Conservation (phyloP, 2,888 invertebrate genomes). For the Erebia palarica region DNA sequence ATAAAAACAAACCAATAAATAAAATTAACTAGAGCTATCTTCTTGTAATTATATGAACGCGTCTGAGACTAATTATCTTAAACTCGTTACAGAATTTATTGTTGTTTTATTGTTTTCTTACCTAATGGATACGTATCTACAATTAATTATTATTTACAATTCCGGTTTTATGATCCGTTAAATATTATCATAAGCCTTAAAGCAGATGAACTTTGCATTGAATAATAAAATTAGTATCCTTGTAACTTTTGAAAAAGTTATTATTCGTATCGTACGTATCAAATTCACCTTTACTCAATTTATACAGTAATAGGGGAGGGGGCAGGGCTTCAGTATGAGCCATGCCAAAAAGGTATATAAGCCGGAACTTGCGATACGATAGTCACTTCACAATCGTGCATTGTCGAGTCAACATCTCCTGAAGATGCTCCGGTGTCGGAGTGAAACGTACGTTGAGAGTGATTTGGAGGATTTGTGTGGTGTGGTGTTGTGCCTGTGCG, state of each 20-base stretch:
- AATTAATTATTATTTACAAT: neutral
- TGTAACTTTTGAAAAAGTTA: neutral
- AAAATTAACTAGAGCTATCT: conserved; percentile 19
- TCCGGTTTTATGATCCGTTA: neutral
- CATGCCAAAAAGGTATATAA: too few species aligned
- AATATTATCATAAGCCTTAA: neutral
- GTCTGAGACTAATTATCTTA: conserved; percentile 13
- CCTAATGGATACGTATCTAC: neutral
- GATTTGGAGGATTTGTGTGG: too few species aligned
- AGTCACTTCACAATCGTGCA: too few species aligned
- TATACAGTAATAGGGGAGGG: too few species aligned
- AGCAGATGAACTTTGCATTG: neutral
- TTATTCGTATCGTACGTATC: too few species aligned
- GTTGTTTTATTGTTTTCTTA: conserved; percentile 10
- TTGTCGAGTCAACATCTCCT: too few species aligned
- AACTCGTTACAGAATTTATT: conserved; percentile 16
- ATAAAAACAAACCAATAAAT: conserved; percentile 30
- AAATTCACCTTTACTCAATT: too few species aligned
- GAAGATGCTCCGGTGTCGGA: too few species aligned
- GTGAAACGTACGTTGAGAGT: too few species aligned
- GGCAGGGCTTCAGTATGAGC: too few species aligned
- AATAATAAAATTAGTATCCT: neutral
- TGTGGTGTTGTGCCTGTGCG: too few species aligned
- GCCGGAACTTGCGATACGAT: too few species aligned
- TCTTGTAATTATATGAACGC: conserved; percentile 12